Conservation (phyloP, 2,888 invertebrate genomes). For the Unio delphinus region DNA sequence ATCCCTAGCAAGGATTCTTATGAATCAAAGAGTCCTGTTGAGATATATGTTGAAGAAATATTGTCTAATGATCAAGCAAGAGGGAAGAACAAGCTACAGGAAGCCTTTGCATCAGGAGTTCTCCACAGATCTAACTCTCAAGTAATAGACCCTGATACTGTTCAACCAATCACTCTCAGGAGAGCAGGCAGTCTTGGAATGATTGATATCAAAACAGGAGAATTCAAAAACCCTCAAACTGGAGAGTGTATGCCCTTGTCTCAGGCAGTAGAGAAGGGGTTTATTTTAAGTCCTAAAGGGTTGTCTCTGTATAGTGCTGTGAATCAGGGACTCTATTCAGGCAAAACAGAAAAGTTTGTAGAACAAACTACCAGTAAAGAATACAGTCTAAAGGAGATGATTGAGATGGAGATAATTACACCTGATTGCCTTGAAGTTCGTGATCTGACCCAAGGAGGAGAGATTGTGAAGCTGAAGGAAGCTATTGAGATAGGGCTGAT, state of each 20-base stretch:
- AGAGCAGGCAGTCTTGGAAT: slow-evolving; percentile 74
- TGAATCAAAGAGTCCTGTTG: slow-evolving; percentile 50
- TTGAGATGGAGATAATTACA: slow-evolving; percentile 64
- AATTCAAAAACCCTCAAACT: slow-evolving; percentile 63
- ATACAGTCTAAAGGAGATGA: slow-evolving; percentile 68
- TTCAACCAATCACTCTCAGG: slow-evolving; percentile 57
- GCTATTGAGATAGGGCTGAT: slow-evolving; percentile 72
- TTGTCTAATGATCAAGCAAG: slow-evolving; percentile 44
- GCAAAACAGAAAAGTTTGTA: slow-evolving; percentile 67
- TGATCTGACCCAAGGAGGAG: slow-evolving; percentile 52
- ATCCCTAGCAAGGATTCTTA: slow-evolving; percentile 21
- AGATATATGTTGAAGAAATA: slow-evolving; percentile 60
- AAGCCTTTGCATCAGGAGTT: slow-evolving; percentile 60
- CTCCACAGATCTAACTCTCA: slow-evolving; percentile 59
- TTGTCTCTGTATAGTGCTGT: slow-evolving; percentile 61
- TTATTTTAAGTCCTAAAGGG: slow-evolving; percentile 61
- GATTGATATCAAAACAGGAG: slow-evolving; percentile 61
- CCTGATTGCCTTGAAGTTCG: slow-evolving; percentile 51
- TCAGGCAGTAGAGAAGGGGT: slow-evolving; percentile 60
- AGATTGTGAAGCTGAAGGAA: slow-evolving; percentile 81
- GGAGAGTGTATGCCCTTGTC: slow-evolving; percentile 56
- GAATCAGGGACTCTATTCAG: slow-evolving; percentile 71
- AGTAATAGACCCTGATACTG: slow-evolving; percentile 64
- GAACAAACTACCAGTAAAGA: slow-evolving; percentile 52
- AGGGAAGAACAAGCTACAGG: slow-evolving; percentile 52